Base-by-base conservation (phyloP, 2,797 vertebrate genomes). In the Vireo griseus region DNA sequence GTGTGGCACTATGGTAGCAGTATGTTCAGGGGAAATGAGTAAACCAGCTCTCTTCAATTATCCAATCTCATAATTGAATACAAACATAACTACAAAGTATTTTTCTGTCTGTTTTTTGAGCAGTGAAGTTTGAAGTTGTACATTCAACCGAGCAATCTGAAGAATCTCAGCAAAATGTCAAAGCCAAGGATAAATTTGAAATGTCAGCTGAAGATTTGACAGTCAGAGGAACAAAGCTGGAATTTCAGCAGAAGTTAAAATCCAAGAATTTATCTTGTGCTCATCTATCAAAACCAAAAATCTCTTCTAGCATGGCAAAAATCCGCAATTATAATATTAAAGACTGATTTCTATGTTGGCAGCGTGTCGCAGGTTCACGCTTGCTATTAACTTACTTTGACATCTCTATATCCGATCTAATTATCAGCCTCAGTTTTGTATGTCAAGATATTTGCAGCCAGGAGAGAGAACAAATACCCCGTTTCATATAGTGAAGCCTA, bases 291-390 rank as follows among this genome's bases (percentile, higher is more conserved):
- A 98, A 96, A 92, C 73, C 57, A 26, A 98, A 78, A 94, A 73
- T 92, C 54, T 84, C 72, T 66, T 95, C 50, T 79, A 97, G 86
- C 25, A 29, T 69, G 71, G 80, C 83, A 54, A 98, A 96, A 97
- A 97, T 99, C 87, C 98, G 98, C 66, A 99, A 99, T 97, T 99
- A 99, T 93, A 99, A 98, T 44, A 39, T 98, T 42, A 99, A 98
- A 97, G 98, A 99, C 83, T 99, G 96, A 99, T 66, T 54, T 69
- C 13, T 55, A 22, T 26, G n/a, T 47, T 92, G 55, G 40, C 37
- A 84, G 69, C 25, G 44, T 67, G 62, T 77, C 86, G 48, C 51
- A 54, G 35, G 31, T 80, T 37, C 17, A 58, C 7, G 9, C 13
- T 76, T 73, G 58, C 44, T 75, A 15, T 48, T 86, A 45, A 73